These are phyloP conservation scores for Melangyna quadrimaculata DNA, from an alignment of 2,888 invertebrate genomes.

Conservation along the genomic window DNA sequence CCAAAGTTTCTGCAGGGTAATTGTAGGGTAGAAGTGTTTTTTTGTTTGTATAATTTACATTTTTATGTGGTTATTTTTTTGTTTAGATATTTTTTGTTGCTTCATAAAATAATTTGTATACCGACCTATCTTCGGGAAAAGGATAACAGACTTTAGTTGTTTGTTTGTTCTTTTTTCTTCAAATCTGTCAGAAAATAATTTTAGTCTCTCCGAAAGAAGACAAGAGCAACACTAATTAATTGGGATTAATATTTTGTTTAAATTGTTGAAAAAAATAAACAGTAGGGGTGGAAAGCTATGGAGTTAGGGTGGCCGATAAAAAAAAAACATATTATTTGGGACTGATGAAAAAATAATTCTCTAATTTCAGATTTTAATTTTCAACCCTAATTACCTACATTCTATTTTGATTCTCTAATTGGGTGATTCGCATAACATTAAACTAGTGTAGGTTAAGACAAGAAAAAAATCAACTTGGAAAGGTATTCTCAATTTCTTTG, in stretches of 20 bases:
- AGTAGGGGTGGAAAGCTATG: no score
- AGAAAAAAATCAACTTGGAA: no score
- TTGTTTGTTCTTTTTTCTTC: neutral
- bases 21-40: neutral
- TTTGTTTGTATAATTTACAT: neutral
- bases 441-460: no score
- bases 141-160: neutral
- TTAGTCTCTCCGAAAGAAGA: neutral
- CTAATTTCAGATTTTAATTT: no score
- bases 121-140: no score
- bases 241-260: neutral
- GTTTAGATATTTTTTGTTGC: neutral
- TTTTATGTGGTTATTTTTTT: neutral
- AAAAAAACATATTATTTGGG: no score
- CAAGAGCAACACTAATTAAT: neutral
- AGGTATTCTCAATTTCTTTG: no score
- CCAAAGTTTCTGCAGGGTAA: constrained; percentile 15
- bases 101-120: neutral
- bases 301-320: no score
- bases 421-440: no score
- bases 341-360: no score
- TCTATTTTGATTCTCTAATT: no score
- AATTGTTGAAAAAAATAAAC: neutral
- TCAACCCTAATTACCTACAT: no score
- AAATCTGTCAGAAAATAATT: neutral